These are phyloP conservation scores for Psephotus haematonotus DNA, from an alignment of 2,113 vertebrate species.

Conservation along the genomic window DNA sequence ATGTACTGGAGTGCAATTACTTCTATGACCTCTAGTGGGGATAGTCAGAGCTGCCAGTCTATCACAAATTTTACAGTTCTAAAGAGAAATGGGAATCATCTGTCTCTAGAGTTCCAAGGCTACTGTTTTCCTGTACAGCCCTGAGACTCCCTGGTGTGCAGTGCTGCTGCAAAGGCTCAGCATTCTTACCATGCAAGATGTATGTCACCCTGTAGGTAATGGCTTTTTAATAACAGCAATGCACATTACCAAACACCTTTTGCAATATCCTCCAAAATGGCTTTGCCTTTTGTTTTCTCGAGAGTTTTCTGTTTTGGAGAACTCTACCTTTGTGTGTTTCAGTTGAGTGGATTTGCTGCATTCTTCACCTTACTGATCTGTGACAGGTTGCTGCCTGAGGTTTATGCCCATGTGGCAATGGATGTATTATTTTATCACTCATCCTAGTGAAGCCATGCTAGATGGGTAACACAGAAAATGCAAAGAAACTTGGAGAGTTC, in stretches of 20 bases:
- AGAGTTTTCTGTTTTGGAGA: background rate
- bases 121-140: background rate
- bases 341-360: background rate
- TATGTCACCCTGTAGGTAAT: background rate
- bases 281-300: background rate
- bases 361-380: background rate
- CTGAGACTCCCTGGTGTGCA: background rate
- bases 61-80: background rate
- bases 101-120: background rate
- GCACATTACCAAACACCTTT: background rate
- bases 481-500: background rate
- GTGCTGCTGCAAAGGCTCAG: background rate
- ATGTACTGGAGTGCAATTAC: background rate
- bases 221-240: background rate
- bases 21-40: conserved; percentile 39
- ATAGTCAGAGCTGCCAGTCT: background rate
- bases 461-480: background rate
- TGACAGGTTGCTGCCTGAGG: background rate
- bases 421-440: background rate
- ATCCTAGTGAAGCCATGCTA: background rate
- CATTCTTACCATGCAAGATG: background rate
- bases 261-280: background rate
- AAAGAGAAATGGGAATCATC: background rate
- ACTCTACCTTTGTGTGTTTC: background rate
- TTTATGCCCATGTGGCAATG: background rate